Evolutionary conservation across 2,113 vertebrate genomes (phyloP), one percentile per base, ranked within the genome.

Genomic region (Ceyx margarethae): DNA sequence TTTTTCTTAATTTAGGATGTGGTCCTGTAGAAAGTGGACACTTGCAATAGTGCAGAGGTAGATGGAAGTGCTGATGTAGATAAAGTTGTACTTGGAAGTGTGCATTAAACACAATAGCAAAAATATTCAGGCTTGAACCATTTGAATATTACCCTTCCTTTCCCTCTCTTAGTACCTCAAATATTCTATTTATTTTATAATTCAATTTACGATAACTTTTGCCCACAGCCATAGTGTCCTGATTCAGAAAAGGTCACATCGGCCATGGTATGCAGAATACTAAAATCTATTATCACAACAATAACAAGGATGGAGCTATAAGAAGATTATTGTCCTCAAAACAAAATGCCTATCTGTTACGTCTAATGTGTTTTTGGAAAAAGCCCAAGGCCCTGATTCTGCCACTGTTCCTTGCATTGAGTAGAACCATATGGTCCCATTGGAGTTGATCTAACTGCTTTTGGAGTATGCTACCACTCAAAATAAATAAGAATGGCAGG

Each of bases 401-500:
- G 96, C 92, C 82, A 87, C 75, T 2, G 0, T 89, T 78, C 53
- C 64, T 82, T 71, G 76, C 66, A 72, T 13, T 92, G 92, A 95
- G 67, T 94, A 95, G 92, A 95, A 89, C 77, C 94, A 95, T 95
- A 94, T 95, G 90, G 94, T 93, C 94, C 85, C 81, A 74, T 50
- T 89, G 81, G 95, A 89, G 87, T 2, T 94, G 91, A 83, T 95
- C 75, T 91, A 87, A 94, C 91, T 94, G 85, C 89, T 64, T 77
- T 62, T 89, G 88, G 92, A 95, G 89, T 74, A 75, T 94, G 93
- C 91, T 94, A 94, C 89, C 72, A 93, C 91, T 95, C 93, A 95
- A 91, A 84, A 81, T 96, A 96, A 96, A 72, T 93, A 95, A 86
- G 86, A 93, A 72, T 95, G 96, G 94, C 94, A 96, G 91, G 66